Percentiles rank a stretch among this genome's conserved stretches.
These are phyloP conservation scores for Epirrita christyi DNA, from an alignment of 2,888 invertebrate species.

Conservation along the genomic window DNA sequence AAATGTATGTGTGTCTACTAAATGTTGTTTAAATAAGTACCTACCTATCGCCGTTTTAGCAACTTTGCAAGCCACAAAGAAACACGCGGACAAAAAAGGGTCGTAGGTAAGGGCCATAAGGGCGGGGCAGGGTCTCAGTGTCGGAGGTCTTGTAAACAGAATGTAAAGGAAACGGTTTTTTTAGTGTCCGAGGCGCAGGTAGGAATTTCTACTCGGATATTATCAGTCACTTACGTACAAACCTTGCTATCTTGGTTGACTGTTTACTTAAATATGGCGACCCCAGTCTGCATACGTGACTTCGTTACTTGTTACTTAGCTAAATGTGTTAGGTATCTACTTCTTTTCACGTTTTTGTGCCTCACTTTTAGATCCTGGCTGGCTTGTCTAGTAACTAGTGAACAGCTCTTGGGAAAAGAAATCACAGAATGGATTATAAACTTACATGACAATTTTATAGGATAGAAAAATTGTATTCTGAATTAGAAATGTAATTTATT, in stretches of 20 bases:
- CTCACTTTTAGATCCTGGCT: slow-evolving; percentile 19
- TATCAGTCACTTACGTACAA: slow-evolving; percentile 72
- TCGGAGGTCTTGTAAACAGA: slow-evolving; percentile 82
- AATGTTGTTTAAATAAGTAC: no score
- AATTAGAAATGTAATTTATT: background rate
- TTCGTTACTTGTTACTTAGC: slow-evolving; percentile 49
- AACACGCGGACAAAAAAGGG: slow-evolving; percentile 75
- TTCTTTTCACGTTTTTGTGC: slow-evolving; percentile 40
- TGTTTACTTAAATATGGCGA: slow-evolving; percentile 78
- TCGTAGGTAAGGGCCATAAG: slow-evolving; percentile 57
- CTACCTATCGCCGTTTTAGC: slow-evolving; percentile 18
- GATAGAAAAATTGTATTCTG: background rate
- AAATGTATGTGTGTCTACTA: no score
- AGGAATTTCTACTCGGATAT: slow-evolving; percentile 60
- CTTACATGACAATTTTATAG: background rate
- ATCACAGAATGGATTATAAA: slow-evolving; percentile 5
- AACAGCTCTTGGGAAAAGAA: slow-evolving; percentile 9
- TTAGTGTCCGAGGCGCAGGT: slow-evolving; percentile 68
- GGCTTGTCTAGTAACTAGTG: slow-evolving; percentile 16
- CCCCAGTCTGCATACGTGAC: slow-evolving; percentile 65
- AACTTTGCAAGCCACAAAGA: slow-evolving; percentile 27
- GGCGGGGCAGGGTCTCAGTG: slow-evolving; percentile 64
- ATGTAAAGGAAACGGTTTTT: slow-evolving; percentile 78
- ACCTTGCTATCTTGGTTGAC: slow-evolving; percentile 67
- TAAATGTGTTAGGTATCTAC: slow-evolving; percentile 28